Evolutionary conservation across 2,113 vertebrate species (phyloP).

Genomic region (Polypterus bichir): DNA sequence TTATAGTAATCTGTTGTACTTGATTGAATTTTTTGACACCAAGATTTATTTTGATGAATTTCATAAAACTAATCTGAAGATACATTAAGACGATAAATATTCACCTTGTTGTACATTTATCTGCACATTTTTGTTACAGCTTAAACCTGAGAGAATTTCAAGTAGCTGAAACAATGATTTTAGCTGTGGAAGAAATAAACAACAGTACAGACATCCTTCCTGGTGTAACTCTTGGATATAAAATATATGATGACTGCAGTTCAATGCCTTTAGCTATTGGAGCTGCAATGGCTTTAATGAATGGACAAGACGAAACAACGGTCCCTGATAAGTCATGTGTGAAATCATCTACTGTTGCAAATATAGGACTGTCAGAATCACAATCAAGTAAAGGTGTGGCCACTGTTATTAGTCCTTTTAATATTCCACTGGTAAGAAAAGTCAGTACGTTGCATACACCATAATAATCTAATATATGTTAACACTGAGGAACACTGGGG

Average conservation of each 20-base stretch:
- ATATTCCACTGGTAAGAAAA: constrained; percentile 11
- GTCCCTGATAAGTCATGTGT: constrained; percentile 1
- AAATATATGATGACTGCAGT: constrained; percentile 8
- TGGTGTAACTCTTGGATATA: constrained; percentile 8
- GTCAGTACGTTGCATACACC: neutral
- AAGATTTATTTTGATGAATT: neutral
- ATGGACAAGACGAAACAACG: constrained; percentile 1
- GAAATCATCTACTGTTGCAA: constrained; percentile 1
- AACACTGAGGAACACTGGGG: neutral
- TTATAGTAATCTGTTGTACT: neutral
- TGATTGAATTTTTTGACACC: neutral
- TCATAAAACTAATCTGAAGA: neutral
- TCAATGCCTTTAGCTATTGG: neutral
- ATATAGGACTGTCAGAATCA: constrained; percentile 7
- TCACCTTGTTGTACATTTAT: neutral
- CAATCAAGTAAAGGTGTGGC: neutral
- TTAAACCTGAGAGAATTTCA: constrained; percentile 12
- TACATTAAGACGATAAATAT: neutral
- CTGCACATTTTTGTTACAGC: constrained; percentile 6
- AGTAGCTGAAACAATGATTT: constrained; percentile 9
- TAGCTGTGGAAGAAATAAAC: constrained; percentile 15
- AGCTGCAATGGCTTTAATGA: constrained; percentile 4
- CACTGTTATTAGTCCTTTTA: constrained; percentile 3
- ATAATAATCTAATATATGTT: neutral
- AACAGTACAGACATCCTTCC: constrained; percentile 7